Conservation (phyloP, 2,888 invertebrate genomes). For the Phorcus lineatus region DNA sequence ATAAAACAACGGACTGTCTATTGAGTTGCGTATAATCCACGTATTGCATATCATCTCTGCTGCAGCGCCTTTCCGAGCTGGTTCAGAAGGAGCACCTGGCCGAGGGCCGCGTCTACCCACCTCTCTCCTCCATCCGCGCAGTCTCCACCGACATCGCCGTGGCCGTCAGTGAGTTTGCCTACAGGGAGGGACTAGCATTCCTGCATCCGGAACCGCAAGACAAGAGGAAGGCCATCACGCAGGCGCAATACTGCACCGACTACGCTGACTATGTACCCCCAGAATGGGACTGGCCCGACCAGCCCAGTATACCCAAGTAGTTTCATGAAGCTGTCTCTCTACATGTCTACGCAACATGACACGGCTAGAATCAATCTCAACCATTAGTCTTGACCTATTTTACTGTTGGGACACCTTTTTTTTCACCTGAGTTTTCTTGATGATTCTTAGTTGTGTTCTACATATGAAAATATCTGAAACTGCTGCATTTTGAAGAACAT, state of each 20-base stretch:
- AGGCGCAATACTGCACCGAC: constrained; percentile 64
- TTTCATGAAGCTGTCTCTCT: neutral
- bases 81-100: constrained; percentile 87
- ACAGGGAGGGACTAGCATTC: constrained; percentile 78
- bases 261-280: constrained; percentile 76
- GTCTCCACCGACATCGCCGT: constrained; percentile 91
- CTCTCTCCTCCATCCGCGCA: constrained; percentile 86
- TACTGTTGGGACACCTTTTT: no score
- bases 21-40: no score
- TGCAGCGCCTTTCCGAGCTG: constrained; percentile 81
- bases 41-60: neutral
- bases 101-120: constrained; percentile 92
- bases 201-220: constrained; percentile 78
- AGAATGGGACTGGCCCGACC: constrained; percentile 75
- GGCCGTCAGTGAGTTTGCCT: constrained; percentile 87
- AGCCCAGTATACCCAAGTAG: neutral
- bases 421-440: no score
- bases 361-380: no score
- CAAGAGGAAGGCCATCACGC: constrained; percentile 75
- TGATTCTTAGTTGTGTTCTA: no score
- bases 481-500: no score
- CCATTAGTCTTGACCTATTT: no score
- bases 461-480: no score
- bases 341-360: neutral
- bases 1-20: no score